Percentiles rank a stretch among this genome's conserved stretches.
Conservation (phyloP, 2,113 vertebrate species). For the Syngnathus typhle region DNA sequence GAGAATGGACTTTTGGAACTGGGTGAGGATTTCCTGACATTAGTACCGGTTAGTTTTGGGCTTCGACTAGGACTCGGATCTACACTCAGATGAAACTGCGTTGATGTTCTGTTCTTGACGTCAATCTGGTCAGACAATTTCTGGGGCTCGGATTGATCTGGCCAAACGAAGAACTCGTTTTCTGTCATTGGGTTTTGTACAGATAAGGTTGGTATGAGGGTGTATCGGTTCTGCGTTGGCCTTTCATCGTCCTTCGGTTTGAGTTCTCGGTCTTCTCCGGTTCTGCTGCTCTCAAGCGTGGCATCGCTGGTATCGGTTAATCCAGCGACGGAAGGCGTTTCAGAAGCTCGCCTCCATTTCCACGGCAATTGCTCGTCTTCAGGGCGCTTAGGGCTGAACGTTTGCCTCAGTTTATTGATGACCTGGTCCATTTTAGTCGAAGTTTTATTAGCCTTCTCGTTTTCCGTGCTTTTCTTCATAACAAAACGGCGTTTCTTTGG, state of each 20-base stretch:
- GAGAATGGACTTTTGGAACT: constrained; percentile 56
- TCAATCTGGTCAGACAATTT: constrained; percentile 22
- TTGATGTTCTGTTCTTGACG: constrained; percentile 15
- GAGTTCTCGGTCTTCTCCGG: not conserved
- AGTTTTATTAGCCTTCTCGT: constrained; percentile 34
- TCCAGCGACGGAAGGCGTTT: constrained; percentile 35
- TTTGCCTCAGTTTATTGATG: constrained; percentile 59
- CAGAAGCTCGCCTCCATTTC: constrained; percentile 45
- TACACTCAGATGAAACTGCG: constrained; percentile 19
- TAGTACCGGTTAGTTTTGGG: constrained; percentile 17
- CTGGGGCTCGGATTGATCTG: constrained; percentile 16
- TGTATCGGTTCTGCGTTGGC: constrained; percentile 30
- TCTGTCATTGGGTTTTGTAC: constrained; percentile 1
- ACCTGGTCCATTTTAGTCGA: constrained; percentile 63
- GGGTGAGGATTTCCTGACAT: constrained; percentile 40
- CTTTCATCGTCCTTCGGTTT: constrained; percentile 2
- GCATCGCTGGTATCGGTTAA: constrained; percentile 30
- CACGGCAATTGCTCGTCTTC: constrained; percentile 49
- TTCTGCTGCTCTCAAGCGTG: constrained; percentile 22
- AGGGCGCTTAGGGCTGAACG: constrained; percentile 48
- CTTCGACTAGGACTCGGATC: constrained; percentile 29
- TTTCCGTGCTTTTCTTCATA: constrained; percentile 51
- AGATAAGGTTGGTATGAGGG: constrained; percentile 12
- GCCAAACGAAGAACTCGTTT: constrained; percentile 14
- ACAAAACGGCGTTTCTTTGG: constrained; percentile 54